These are phyloP conservation scores for Sphaerophoria taeniata DNA, from an alignment of 2,888 invertebrate genomes.

Conservation along the genomic window DNA sequence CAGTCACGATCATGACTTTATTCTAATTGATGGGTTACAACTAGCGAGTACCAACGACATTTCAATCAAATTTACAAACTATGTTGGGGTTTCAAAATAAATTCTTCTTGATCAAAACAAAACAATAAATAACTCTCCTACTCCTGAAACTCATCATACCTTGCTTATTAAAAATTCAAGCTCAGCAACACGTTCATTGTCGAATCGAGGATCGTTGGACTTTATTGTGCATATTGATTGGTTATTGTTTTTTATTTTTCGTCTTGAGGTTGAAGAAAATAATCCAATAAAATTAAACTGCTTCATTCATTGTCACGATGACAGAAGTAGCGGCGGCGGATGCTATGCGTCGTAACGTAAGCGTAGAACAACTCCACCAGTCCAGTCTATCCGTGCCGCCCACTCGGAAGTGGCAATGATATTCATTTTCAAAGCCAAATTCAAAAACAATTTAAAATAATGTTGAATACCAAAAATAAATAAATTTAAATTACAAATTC, in stretches of 20 bases:
- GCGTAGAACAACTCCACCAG: too few species aligned
- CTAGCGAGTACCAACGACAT: too few species aligned
- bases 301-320: not conserved
- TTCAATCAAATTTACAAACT: too few species aligned
- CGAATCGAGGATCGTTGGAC: slow-evolving; percentile 50
- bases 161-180: slow-evolving; percentile 59
- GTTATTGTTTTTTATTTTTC: not conserved
- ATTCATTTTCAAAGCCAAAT: slow-evolving; percentile 46
- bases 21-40: not conserved
- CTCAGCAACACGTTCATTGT: slow-evolving; percentile 34
- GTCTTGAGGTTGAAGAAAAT: slow-evolving; percentile 42
- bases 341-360: not conserved
- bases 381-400: not conserved
- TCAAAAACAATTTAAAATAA: slow-evolving; percentile 41
- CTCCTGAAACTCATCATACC: too few species aligned
- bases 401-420: slow-evolving; percentile 63
- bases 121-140: slow-evolving; percentile 46
- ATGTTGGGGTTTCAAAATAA: not conserved
- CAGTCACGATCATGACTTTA: slow-evolving; percentile 15
- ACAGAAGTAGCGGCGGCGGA: not conserved
- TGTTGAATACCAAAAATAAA: slow-evolving; percentile 43
- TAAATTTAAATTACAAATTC: slow-evolving; percentile 53
- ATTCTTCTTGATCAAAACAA: slow-evolving; percentile 36
- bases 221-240: slow-evolving; percentile 41
- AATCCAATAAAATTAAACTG: slow-evolving; percentile 21